Evolutionary conservation across 1,140 invertebrate genomes (phyloP).

Genomic region (Teleopsis dalmanni): DNA sequence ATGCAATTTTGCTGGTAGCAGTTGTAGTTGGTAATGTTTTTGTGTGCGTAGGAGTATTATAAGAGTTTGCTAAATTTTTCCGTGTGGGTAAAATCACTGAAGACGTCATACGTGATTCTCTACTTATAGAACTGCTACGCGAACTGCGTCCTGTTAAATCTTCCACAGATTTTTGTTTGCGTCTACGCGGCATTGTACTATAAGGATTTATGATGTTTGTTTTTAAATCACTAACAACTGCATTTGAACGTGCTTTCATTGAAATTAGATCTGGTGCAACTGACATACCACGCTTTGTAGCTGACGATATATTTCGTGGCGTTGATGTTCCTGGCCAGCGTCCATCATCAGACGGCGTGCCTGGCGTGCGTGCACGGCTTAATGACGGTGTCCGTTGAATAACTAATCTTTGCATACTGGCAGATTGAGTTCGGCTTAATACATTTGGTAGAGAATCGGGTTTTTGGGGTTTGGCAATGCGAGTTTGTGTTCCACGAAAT

Average conservation of each 20-base stretch:
- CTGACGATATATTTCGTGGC: constrained; percentile 3
- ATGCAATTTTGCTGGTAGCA: constrained; percentile 31
- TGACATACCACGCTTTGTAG: constrained; percentile 20
- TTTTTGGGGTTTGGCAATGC: constrained; percentile 49
- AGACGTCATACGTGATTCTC: constrained; percentile 42
- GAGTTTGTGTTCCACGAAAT: constrained; percentile 36
- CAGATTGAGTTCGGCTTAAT: constrained; percentile 41
- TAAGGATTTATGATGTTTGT: too few relatives aligned
- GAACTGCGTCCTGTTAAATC: constrained; percentile 42
- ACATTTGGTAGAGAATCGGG: constrained; percentile 41
- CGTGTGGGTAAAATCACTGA: constrained; percentile 36
- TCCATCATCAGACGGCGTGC: constrained; percentile 61
- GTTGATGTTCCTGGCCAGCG: constrained; percentile 52
- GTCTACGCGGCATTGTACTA: constrained; percentile 66
- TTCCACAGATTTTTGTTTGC: constrained; percentile 51
- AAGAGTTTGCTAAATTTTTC: constrained; percentile 22
- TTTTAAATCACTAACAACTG: too few relatives aligned
- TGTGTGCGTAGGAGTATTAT: constrained; percentile 13
- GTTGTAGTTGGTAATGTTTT: constrained; percentile 14
- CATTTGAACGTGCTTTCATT: constrained; percentile 30
- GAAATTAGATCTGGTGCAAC: constrained; percentile 34
- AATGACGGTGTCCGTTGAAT: constrained; percentile 51
- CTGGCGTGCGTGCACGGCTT: constrained; percentile 52
- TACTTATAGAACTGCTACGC: constrained; percentile 44
- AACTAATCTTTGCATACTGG: constrained; percentile 48